Evolutionary conservation across 2,113 vertebrate genomes (phyloP).

Genomic region (Indicator maculatus): DNA sequence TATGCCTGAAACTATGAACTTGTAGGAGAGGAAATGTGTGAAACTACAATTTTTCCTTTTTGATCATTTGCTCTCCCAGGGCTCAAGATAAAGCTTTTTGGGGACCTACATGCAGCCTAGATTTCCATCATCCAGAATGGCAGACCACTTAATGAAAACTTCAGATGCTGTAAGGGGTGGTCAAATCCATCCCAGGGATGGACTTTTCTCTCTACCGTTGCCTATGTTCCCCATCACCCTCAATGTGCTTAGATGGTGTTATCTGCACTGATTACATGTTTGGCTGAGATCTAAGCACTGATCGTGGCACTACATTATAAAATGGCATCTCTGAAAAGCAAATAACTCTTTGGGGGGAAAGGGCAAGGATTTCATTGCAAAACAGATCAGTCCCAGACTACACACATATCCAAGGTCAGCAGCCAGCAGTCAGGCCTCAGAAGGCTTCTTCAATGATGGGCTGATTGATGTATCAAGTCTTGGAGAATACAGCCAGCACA

Average conservation of each 20-base stretch:
- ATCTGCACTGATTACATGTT: rapidly evolving
- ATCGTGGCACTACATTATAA: rapidly evolving
- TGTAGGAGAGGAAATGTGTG: neutral
- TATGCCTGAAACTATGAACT: neutral
- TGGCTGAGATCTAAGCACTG: neutral
- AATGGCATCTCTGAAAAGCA: neutral
- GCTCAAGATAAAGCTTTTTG: neutral
- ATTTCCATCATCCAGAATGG: neutral
- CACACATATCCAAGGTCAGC: rapidly evolving
- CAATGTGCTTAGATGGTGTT: rapidly evolving
- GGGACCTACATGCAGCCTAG: neutral
- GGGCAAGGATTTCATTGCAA: neutral
- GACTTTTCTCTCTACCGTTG: neutral
- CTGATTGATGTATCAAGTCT: neutral
- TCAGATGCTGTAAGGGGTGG: neutral
- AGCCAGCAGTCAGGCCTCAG: too few relatives aligned
- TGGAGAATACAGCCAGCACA: neutral
- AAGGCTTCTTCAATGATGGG: neutral
- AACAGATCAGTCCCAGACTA: neutral
- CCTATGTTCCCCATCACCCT: rapidly evolving
- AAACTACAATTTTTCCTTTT: neutral
- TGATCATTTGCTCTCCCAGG: neutral
- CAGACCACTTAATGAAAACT: neutral
- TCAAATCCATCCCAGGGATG: neutral
- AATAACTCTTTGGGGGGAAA: rapidly evolving